Percentiles rank a stretch among this genome's conserved stretches.
Evolutionary conservation across 2,888 invertebrate genomes (phyloP).

Genomic region (Folsomia manolachei): DNA sequence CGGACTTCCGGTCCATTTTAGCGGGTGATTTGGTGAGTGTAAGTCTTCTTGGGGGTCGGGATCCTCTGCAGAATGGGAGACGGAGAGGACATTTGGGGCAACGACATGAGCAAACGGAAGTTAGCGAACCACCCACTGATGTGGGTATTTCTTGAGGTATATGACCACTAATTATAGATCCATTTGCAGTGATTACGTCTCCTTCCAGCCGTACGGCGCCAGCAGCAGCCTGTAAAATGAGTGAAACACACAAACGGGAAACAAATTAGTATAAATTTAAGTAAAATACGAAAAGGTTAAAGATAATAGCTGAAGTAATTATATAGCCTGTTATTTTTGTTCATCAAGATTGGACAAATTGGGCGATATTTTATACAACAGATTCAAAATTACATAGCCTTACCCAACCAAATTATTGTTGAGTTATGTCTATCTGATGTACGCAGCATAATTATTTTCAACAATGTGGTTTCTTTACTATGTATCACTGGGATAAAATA

Average conservation of each 20-base stretch:
- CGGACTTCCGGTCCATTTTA: constrained; percentile 47
- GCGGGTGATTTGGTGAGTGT: constrained; percentile 50
- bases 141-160: constrained; percentile 57
- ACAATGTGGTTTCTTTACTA: no score
- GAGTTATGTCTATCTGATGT: no score
- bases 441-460: no score
- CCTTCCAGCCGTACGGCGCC: constrained; percentile 93
- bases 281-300: no score
- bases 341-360: no score
- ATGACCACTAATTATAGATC: constrained; percentile 70
- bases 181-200: constrained; percentile 93
- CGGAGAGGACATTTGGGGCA: constrained; percentile 50
- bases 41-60: constrained; percentile 46
- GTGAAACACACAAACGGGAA: not conserved
- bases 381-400: no score
- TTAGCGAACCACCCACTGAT: constrained; percentile 47
- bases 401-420: no score
- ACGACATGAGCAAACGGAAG: constrained; percentile 53
- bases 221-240: constrained; percentile 81
- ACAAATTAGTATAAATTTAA: not conserved
- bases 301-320: no score
- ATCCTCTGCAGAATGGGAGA: constrained; percentile 41
- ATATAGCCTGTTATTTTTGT: no score
- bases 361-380: no score
- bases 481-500: no score